Base-by-base conservation (phyloP, 2,888 invertebrate species). In the Hofmannophila pseudospretella region DNA sequence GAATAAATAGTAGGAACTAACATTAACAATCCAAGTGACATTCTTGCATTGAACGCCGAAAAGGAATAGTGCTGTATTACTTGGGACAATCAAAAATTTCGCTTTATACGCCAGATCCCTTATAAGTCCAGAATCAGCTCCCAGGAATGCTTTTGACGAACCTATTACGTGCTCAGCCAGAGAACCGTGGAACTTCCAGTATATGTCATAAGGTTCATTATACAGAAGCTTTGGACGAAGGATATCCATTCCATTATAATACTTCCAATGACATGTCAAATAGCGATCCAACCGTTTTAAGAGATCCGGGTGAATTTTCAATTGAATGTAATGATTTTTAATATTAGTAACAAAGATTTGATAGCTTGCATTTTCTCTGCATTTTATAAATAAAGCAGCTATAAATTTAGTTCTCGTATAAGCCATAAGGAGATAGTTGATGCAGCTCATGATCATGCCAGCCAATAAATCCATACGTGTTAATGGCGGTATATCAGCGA, bases 181-280 rank as follows among this genome's bases (percentile, higher is more conserved):
- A 50, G 76, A 66, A 2, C 79, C 80, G 29, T 80, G 80, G 1
- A 71, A 67, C 44, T 70, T 79, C 77, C 72, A 74, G 35, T 63
- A 78, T 34, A 81, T 65, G 40, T 77, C 74, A 45, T 63, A 70
- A 4, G 81, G 76, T 42, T 79, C 78, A 35, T 67, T 46, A 44
- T 59, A 64, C 31, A 76, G 42, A 3, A 54, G 36, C 42, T 66
- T 64, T 1, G 71, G 66, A 25, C 69, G 48, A 50, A 77, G 54
- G 1, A 78, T 58, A 42, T 78, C 75, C 37, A 58, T 58, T 4
- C 80, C 79, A 27, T 61, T 56, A 38, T 67, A 71, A 50, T 77
- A 73, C 43, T 72, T 77, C 77, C 80, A 82, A 41, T 80, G 74
- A 27, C 80, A 80, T 10, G 45, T 9, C 29, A 81, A 54, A 54